Evolutionary conservation across 2,113 vertebrate genomes (phyloP), one percentile per base, ranked within the genome.

Genomic region (Chaenogobius annularis): DNA sequence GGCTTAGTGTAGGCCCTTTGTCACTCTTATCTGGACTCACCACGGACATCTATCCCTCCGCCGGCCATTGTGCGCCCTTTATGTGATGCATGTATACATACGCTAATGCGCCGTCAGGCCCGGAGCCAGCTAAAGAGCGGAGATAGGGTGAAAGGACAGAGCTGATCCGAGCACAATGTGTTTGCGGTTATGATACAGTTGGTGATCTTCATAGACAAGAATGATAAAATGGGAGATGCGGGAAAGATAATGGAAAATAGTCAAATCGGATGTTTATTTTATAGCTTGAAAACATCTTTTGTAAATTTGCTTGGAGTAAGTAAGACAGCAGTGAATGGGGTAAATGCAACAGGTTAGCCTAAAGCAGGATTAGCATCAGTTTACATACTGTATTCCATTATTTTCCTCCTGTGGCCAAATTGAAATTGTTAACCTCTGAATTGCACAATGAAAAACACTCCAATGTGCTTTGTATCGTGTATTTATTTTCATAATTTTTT

Each of bases 41-140:
- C 91, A 91, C 87, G 86, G 85, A 82, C 77, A 73, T 31, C 68
- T 65, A 77, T 83, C 77, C 84, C 83, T 73, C 81, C 75, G 73
- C 58, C 75, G 8, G 73, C 85, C 75, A 89, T 90, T 90, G 87
- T 91, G 83, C 15, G 40, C 11, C 0, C 23, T 70, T 70, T 81
- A 80, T 85, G 75, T 80, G 77, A 85, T 83, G 82, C 87, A 77
- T 90, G 87, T 83, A 90, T 89, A 88, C 77, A 81, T 76, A 85
- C 81, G 56, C 73, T 86, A 84, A 86, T 79, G 85, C 74, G 66
- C 66, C 6, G 69, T n/a, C 50, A 54, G 50, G 50, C 68, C 69
- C 68, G 75, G 54, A 44, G 72, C 46, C 58, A 52, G 13, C 70
- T 67, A 66, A 70, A 40, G 72, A 63, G 61, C 17, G 61, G 17